A percentile compares a stretch with the other conserved stretches of the same genome.
These are phyloP conservation scores for Pristionchus maxplancki DNA, from an alignment of 2,888 invertebrate genomes.

Conservation along the genomic window DNA sequence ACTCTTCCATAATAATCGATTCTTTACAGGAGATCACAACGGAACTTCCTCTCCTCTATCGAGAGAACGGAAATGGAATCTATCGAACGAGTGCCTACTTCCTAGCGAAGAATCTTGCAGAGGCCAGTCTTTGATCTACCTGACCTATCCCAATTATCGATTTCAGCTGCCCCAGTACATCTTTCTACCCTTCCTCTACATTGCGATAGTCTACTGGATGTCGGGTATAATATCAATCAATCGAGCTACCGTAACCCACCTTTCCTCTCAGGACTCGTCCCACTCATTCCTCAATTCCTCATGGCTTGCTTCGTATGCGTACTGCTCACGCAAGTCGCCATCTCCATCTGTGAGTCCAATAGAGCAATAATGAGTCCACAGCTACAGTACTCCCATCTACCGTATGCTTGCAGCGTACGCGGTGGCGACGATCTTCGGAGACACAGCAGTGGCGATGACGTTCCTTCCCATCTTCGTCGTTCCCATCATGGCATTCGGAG, in stretches of 20 bases:
- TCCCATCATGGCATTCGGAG: slow-evolving; percentile 94
- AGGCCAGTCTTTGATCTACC: slow-evolving; percentile 79
- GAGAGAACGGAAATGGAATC: slow-evolving; percentile 92
- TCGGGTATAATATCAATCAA: slow-evolving; percentile 82
- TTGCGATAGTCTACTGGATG: slow-evolving; percentile 89
- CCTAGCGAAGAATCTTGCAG: slow-evolving; percentile 87
- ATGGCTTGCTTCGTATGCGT: slow-evolving; percentile 81
- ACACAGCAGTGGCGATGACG: slow-evolving; percentile 90
- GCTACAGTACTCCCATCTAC: neutral
- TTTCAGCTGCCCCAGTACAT: slow-evolving; percentile 86
- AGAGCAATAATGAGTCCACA: neutral
- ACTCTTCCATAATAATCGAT: neutral
- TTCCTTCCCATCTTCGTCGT: slow-evolving; percentile 93
- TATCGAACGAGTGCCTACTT: slow-evolving; percentile 93
- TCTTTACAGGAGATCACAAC: slow-evolving; percentile 88
- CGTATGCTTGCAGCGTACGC: slow-evolving; percentile 85
- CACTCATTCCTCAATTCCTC: slow-evolving; percentile 80
- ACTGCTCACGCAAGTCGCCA: slow-evolving; percentile 67
- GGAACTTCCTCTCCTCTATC: slow-evolving; percentile 90
- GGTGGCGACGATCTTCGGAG: slow-evolving; percentile 89
- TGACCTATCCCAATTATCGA: neutral
- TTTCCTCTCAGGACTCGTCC: slow-evolving; percentile 69
- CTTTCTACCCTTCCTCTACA: slow-evolving; percentile 88
- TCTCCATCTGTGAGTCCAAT: slow-evolving; percentile 66
- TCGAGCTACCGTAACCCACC: slow-evolving; percentile 14